Conservation (phyloP, 2,113 vertebrate genomes). For the Smithornis capensis region DNA sequence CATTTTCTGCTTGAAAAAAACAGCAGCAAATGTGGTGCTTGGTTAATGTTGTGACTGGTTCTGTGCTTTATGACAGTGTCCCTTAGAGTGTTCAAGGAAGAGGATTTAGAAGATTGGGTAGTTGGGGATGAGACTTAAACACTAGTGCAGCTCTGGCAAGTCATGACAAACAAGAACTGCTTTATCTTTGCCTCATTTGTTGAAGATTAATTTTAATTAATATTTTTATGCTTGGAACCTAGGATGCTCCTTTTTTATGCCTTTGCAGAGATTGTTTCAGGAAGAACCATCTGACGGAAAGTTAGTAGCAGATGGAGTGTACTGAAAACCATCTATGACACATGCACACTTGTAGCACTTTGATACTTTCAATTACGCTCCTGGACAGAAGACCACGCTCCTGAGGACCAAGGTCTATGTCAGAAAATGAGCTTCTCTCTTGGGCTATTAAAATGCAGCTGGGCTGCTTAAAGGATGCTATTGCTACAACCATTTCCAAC, state of each 20-base stretch:
- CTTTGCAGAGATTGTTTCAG: neutral
- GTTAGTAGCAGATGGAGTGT: neutral
- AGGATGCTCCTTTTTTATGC: neutral
- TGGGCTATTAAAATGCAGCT: neutral
- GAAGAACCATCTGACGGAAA: neutral
- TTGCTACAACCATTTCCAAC: neutral
- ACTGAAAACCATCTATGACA: neutral
- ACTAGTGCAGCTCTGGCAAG: neutral
- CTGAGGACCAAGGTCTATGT: neutral
- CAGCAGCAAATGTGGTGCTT: neutral
- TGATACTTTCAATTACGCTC: neutral
- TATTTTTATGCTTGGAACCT: neutral
- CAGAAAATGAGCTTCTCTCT: neutral
- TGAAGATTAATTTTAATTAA: neutral
- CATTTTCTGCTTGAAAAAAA: neutral
- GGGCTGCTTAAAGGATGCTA: neutral
- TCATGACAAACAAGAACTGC: neutral
- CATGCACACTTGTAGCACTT: neutral
- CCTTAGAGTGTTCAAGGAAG: neutral
- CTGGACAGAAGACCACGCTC: neutral
- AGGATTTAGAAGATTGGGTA: neutral
- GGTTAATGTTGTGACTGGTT: neutral
- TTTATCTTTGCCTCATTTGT: neutral
- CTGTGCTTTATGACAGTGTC: neutral
- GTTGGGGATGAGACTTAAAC: neutral